These are phyloP conservation scores for Hybos culiciformis DNA, from an alignment of 2,888 invertebrate genomes.

Conservation along the genomic window DNA sequence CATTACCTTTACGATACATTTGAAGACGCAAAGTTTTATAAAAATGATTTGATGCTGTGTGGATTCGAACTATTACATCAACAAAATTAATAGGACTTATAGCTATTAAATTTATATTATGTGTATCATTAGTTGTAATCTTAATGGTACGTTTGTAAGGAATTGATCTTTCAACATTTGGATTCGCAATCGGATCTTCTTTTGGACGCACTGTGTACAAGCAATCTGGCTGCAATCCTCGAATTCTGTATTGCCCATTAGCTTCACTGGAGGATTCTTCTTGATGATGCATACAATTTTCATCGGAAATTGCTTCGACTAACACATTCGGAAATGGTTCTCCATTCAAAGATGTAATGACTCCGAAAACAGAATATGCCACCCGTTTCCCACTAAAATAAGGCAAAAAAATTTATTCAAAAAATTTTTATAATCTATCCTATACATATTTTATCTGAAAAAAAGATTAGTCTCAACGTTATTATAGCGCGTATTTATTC, in stretches of 20 bases:
- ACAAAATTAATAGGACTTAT: slow-evolving; percentile 60
- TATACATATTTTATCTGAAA: too few relatives aligned
- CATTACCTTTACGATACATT: slow-evolving; percentile 52
- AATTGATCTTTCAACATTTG: slow-evolving; percentile 36
- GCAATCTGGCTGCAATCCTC: slow-evolving; percentile 69
- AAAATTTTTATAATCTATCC: too few relatives aligned
- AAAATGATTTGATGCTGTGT: slow-evolving; percentile 53
- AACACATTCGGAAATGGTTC: slow-evolving; percentile 67
- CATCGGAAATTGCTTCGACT: slow-evolving; percentile 47
- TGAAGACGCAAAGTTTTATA: slow-evolving; percentile 55
- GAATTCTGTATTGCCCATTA: slow-evolving; percentile 72
- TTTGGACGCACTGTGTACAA: slow-evolving; percentile 40
- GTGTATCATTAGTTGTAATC: slow-evolving; percentile 48
- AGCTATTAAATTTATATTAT: slow-evolving; percentile 56
- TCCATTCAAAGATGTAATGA: slow-evolving; percentile 68
- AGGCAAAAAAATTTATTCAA: too few relatives aligned
- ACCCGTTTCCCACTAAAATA: slow-evolving; percentile 59
- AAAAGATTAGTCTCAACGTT: too few relatives aligned
- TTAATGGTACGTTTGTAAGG: slow-evolving; percentile 37
- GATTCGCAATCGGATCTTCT: slow-evolving; percentile 21
- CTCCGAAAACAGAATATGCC: slow-evolving; percentile 81
- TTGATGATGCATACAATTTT: slow-evolving; percentile 48
- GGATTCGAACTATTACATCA: slow-evolving; percentile 61
- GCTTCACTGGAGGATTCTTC: slow-evolving; percentile 75
- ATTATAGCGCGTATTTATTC: too few relatives aligned